Evolutionary conservation across 2,113 vertebrate genomes (phyloP).

Genomic region (Centropristis striata): DNA sequence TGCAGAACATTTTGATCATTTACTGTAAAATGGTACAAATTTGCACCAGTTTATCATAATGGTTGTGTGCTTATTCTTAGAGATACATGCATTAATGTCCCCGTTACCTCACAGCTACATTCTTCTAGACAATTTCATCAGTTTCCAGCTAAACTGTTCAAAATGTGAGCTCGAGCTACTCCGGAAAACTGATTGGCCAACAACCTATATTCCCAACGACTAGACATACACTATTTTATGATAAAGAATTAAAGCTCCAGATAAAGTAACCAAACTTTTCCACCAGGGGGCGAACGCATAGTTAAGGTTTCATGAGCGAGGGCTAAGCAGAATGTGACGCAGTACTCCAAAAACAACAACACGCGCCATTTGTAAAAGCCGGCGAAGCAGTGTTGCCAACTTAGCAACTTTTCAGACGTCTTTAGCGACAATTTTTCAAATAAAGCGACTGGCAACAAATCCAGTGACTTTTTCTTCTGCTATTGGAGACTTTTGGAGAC

Average conservation of each 20-base stretch:
- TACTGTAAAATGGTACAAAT: slow-evolving; percentile 36
- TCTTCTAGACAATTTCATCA: neutral
- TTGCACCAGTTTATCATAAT: slow-evolving; percentile 1
- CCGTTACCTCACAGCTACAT: slow-evolving; percentile 9
- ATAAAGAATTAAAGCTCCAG: neutral
- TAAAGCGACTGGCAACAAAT: too few species aligned
- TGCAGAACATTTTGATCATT: slow-evolving; percentile 26
- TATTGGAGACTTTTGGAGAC: too few species aligned
- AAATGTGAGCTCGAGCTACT: neutral
- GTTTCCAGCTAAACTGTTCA: neutral
- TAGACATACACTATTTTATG: neutral
- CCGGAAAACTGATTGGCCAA: neutral
- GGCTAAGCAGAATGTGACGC: too few species aligned
- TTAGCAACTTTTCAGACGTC: too few species aligned
- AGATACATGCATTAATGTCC: slow-evolving; percentile 17
- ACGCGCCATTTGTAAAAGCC: too few species aligned
- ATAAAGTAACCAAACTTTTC: neutral
- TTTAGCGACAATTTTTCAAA: too few species aligned
- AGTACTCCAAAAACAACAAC: too few species aligned
- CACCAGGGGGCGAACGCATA: too few species aligned
- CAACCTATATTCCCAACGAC: neutral
- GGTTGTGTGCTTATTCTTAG: neutral
- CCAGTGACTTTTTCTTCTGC: too few species aligned
- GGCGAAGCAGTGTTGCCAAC: too few species aligned
- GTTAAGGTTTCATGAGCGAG: too few species aligned